Percentiles rank a stretch among this genome's conserved stretches.
Conservation (phyloP, 2,888 invertebrate species). For the Callyntrura sp. region DNA sequence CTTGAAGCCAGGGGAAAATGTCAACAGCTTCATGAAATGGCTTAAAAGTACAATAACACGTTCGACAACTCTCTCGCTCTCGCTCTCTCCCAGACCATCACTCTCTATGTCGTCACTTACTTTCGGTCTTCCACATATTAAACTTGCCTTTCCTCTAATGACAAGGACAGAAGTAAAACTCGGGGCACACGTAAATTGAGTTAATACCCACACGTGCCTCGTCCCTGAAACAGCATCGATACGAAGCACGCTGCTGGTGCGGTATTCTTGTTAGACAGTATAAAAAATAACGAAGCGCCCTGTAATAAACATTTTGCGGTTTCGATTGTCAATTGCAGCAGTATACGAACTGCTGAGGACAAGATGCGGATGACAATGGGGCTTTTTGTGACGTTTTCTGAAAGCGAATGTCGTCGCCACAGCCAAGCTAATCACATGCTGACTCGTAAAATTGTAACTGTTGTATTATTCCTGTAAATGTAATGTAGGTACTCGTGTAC, state of each 20-base stretch:
- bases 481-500: neutral
- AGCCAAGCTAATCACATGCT: neutral
- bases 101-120: neutral
- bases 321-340: conserved; percentile 18
- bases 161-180: no score
- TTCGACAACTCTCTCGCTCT: neutral
- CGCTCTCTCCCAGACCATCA: neutral
- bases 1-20: conserved; percentile 32
- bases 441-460: neutral
- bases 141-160: no score
- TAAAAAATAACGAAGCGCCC: neutral
- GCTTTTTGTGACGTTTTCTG: neutral
- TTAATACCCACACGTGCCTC: neutral
- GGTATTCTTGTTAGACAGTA: neutral
- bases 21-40: conserved; percentile 12
- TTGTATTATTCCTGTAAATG: neutral
- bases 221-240: neutral
- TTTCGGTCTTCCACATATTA: no score
- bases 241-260: neutral
- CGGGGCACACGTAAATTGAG: no score
- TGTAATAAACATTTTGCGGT: conserved; percentile 34
- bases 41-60: conserved; percentile 2
- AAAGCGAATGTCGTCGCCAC: conserved; percentile 21
- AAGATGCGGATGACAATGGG: neutral
- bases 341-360: neutral